Base-by-base conservation (phyloP, 2,888 invertebrate genomes). In the Drosophila ezoana region DNA sequence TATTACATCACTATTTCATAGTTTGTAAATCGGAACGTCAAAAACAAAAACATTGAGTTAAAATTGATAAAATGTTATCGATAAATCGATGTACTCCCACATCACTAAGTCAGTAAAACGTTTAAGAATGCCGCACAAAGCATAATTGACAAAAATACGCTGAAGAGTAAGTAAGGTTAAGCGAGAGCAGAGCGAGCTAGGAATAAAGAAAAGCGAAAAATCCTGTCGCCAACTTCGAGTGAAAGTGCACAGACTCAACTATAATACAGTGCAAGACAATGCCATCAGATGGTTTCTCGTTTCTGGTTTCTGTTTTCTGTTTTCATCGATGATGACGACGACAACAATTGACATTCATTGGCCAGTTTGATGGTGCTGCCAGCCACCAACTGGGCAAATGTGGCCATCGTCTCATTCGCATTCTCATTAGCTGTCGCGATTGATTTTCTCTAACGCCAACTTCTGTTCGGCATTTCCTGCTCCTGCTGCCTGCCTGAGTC, bases 311-410 rank as follows among this genome's bases (percentile, higher is more conserved):
- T 11, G 28, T 1, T 8, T 23, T 23, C 23, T 8, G 8, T 8
- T 28, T 28, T 28, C 28, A 28, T 28, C 28, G 57, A 44, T 33
- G 57, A 44, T 33, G 47, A 49, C 74, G 71, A 78, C 72, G 56
- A 68, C 63, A 86, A 72, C 83, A 79, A 76, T 87, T 84, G 88
- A 84, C 86, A 87, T 85, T 85, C 86, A 85, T 85, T 85, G 84
- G 88, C 88, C 70, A 83, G 84, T 74, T 88, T 82, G 86, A 78
- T 84, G 84, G 54, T 47, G n/a, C 35, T 65, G 51, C 28, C 56
- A 53, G 43, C 53, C 40, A 57, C 37, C 45, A 41, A 14, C 37
- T 49, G 37, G 49, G 23, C 61, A 72, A 76, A 72, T 40, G 23
- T 52, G 58, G 65, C 60, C 43, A 18, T 37, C 8, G 6, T 43